Evolutionary conservation across 2,113 vertebrate species (phyloP).

Genomic region (Dendropsophus ebraccatus): DNA sequence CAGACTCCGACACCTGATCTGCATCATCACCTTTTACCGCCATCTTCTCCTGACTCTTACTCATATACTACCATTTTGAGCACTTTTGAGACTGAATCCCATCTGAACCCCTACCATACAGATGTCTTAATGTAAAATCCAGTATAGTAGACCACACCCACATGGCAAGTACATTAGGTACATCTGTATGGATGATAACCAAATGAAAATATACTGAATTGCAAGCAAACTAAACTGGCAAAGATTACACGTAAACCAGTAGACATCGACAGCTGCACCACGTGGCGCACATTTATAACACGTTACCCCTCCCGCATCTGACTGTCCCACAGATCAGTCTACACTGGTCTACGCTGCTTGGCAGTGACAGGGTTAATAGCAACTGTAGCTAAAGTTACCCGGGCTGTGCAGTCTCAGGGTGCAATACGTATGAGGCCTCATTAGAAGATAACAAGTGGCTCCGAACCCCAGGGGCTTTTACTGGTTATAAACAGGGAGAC

Average conservation of each 20-base stretch:
- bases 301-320: background rate
- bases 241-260: too few species aligned
- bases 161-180: background rate
- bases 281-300: background rate
- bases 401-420: background rate
- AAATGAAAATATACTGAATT: too few species aligned
- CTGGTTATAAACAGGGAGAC: conserved; percentile 44
- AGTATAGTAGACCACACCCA: background rate
- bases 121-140: background rate
- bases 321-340: background rate
- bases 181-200: background rate
- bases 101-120: background rate
- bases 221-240: background rate
- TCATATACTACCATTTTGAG: too few species aligned
- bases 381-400: background rate
- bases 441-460: conserved; percentile 49
- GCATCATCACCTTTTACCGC: background rate
- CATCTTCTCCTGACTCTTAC: background rate
- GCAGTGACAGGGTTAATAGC: conserved; percentile 43
- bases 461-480: conserved; percentile 27
- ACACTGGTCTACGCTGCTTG: background rate
- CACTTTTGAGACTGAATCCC: background rate
- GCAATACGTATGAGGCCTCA: conserved; percentile 17
- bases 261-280: background rate
- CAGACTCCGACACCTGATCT: background rate